Percentiles rank a stretch among this genome's conserved stretches.
Conservation (phyloP, 2,797 vertebrate species). For the Periophthalmus magnuspinnatus region DNA sequence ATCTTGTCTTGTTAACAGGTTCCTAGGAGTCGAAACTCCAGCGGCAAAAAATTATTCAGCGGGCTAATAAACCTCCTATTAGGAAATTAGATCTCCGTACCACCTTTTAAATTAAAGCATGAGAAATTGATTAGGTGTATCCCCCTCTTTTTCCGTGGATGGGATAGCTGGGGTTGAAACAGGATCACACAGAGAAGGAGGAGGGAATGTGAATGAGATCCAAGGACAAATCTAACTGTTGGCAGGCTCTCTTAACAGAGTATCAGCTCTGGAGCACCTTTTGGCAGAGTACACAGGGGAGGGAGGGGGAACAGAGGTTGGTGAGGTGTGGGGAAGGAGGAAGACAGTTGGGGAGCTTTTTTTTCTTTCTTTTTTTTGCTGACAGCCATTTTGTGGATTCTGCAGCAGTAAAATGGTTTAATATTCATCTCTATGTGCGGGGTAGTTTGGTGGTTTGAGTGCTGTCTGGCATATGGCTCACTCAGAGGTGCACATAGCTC, state of each 20-base stretch:
- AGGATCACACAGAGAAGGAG: constrained; percentile 58
- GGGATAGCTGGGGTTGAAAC: constrained; percentile 64
- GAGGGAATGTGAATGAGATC: constrained; percentile 67
- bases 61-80: constrained; percentile 50
- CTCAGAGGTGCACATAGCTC: constrained; percentile 36
- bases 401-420: constrained; percentile 77
- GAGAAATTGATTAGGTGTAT: constrained; percentile 70
- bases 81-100: constrained; percentile 60
- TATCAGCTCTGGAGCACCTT: constrained; percentile 82
- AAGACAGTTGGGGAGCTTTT: constrained; percentile 73
- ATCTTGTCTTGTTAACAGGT: constrained; percentile 62
- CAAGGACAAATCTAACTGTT: constrained; percentile 85
- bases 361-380: constrained; percentile 53
- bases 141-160: constrained; percentile 53
- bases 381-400: constrained; percentile 83
- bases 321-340: constrained; percentile 59
- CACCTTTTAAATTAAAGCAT: constrained; percentile 69
- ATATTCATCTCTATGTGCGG: constrained; percentile 74
- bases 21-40: constrained; percentile 31
- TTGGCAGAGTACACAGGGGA: constrained; percentile 72
- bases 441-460: constrained; percentile 64
- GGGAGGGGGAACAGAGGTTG: constrained; percentile 57
- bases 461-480: constrained; percentile 65
- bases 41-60: constrained; percentile 45
- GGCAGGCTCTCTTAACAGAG: constrained; percentile 78